A percentile compares a stretch with the other conserved stretches of the same genome.
Evolutionary conservation across 2,888 invertebrate genomes (phyloP).

Genomic region (Diarsia mendica): DNA sequence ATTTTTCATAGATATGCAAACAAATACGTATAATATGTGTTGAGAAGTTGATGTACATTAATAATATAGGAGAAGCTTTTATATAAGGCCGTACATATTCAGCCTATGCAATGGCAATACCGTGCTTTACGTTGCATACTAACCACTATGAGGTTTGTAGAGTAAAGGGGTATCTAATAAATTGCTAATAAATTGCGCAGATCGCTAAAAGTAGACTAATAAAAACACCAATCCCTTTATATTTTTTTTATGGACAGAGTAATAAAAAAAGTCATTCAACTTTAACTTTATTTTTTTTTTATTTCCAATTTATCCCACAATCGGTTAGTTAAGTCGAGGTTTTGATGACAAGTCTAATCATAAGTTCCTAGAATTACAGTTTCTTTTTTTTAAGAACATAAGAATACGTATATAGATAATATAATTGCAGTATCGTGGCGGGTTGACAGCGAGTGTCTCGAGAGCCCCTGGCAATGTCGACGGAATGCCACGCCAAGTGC

Average conservation of each 20-base stretch:
- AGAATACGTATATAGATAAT: constrained; percentile 44
- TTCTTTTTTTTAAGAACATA: constrained; percentile 39
- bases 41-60: neutral
- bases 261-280: neutral
- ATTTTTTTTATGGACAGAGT: neutral
- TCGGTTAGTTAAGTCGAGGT: neutral
- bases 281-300: neutral
- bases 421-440: constrained; percentile 69
- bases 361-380: constrained; percentile 15
- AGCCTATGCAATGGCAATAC: too few species aligned
- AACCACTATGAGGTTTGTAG: neutral
- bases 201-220: neutral
- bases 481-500: constrained; percentile 82
- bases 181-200: too few species aligned
- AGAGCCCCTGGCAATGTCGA: constrained; percentile 76
- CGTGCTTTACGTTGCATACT: too few species aligned
- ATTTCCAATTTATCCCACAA: neutral
- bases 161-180: neutral
- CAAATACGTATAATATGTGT: neutral
- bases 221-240: neutral
- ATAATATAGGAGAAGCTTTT: too few species aligned
- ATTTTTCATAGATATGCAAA: neutral
- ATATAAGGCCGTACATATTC: neutral
- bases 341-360: constrained; percentile 13
- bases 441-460: constrained; percentile 71